Evolutionary conservation across 2,888 invertebrate species (phyloP).

Genomic region (Druceiella hillmani): DNA sequence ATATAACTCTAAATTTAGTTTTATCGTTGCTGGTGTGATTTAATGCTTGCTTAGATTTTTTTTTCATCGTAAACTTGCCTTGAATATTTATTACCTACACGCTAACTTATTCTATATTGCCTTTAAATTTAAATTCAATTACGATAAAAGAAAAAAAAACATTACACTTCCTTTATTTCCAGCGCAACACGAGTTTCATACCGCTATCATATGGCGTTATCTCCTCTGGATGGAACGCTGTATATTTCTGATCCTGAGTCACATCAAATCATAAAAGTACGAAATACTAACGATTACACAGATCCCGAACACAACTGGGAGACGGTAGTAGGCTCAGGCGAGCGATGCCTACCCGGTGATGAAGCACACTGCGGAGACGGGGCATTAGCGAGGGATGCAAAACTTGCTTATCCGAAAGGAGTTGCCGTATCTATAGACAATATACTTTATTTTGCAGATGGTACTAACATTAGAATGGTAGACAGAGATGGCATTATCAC

Average conservation of each 20-base stretch:
- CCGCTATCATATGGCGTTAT: constrained; percentile 93
- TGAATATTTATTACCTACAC: too few species aligned
- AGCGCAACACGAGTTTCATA: constrained; percentile 92
- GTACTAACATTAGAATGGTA: constrained; percentile 90
- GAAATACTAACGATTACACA: constrained; percentile 73
- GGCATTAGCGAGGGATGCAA: constrained; percentile 86
- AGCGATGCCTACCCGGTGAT: constrained; percentile 88
- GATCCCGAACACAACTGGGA: constrained; percentile 94
- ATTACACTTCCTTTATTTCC: constrained; percentile 32
- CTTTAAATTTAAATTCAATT: too few species aligned
- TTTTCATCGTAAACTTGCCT: too few species aligned
- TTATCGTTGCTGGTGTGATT: too few species aligned
- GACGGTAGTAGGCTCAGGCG: constrained; percentile 90
- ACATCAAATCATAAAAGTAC: constrained; percentile 86
- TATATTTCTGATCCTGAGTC: constrained; percentile 96
- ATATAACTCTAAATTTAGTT: too few species aligned
- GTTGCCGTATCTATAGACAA: constrained; percentile 92
- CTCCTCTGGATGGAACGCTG: constrained; percentile 87
- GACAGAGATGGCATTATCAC: constrained; percentile 88
- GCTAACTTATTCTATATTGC: too few species aligned
- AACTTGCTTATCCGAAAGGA: constrained; percentile 93
- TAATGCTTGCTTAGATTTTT: too few species aligned
- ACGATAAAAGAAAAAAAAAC: too few species aligned
- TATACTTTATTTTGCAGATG: constrained; percentile 91
- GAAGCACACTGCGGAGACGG: constrained; percentile 96